A percentile compares a stretch with the other conserved stretches of the same genome.
Conservation (phyloP, 2,888 invertebrate species). For the Eupithecia vulgata region DNA sequence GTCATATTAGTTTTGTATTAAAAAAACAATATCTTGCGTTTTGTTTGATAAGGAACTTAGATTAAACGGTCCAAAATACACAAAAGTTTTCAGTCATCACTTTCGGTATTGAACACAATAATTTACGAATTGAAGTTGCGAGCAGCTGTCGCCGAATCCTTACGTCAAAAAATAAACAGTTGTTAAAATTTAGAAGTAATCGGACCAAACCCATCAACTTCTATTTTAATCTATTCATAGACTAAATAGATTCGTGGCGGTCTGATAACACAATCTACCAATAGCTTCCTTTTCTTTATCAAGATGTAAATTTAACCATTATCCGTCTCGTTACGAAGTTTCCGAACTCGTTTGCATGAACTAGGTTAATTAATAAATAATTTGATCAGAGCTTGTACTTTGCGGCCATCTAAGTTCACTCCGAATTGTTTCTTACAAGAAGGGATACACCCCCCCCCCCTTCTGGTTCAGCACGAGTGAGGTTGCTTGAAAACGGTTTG, state of each 20-base stretch:
- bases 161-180: too few species aligned
- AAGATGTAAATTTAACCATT: constrained; percentile 25
- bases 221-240: not conserved
- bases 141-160: too few species aligned
- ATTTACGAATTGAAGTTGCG: too few species aligned
- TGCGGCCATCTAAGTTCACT: constrained; percentile 33
- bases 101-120: too few species aligned
- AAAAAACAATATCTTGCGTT: too few species aligned
- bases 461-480: constrained; percentile 24
- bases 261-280: constrained; percentile 10
- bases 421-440: constrained; percentile 35
- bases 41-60: too few species aligned
- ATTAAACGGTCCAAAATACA: too few species aligned
- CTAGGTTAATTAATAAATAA: constrained; percentile 36
- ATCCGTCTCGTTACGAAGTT: constrained; percentile 31
- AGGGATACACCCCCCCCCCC: too few species aligned
- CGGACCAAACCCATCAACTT: too few species aligned
- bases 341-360: constrained; percentile 31
- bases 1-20: too few species aligned
- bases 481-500: not conserved
- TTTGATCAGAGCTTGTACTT: constrained; percentile 29
- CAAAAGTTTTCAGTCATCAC: too few species aligned
- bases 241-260: not conserved
- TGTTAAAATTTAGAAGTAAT: too few species aligned
- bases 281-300: constrained; percentile 21